These are phyloP conservation scores for Heliconius ismenius DNA, from an alignment of 2,888 invertebrate species.

Conservation along the genomic window DNA sequence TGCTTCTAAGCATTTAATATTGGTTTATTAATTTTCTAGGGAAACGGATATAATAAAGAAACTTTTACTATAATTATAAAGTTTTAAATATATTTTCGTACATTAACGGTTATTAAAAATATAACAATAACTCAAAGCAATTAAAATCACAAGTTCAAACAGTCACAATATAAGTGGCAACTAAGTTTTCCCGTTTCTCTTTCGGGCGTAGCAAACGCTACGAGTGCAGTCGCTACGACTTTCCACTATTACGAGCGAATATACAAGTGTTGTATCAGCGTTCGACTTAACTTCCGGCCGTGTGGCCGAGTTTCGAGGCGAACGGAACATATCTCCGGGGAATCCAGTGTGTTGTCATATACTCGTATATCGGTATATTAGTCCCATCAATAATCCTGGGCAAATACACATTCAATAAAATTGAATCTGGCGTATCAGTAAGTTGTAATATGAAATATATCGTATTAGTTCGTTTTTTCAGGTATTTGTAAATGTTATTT, in stretches of 20 bases:
- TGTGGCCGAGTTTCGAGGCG: conserved; percentile 66
- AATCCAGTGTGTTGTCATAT: conserved; percentile 60
- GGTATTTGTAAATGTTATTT: too few relatives aligned
- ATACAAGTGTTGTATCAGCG: conserved; percentile 35
- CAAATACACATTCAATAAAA: conserved; percentile 31
- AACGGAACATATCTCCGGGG: conserved; percentile 64
- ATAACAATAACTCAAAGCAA: background rate
- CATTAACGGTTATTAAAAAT: background rate
- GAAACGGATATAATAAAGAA: background rate
- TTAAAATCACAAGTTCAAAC: background rate
- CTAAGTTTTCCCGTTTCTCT: conserved; percentile 1
- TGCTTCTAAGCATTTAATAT: background rate
- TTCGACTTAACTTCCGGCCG: conserved; percentile 47
- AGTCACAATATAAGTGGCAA: background rate
- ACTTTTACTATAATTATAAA: background rate
- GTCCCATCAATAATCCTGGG: conserved; percentile 47
- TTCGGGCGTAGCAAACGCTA: conserved; percentile 12
- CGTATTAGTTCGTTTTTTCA: background rate
- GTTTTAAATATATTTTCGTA: background rate
- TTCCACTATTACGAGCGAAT: conserved; percentile 16
- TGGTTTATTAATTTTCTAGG: background rate
- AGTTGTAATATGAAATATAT: background rate
- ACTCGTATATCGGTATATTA: conserved; percentile 36
- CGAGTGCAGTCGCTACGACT: conserved; percentile 1
- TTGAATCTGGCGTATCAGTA: conserved; percentile 12